Percentiles rank a stretch among this genome's conserved stretches.
These are phyloP conservation scores for Potorous gilbertii DNA, from an alignment of 2,797 vertebrate genomes.

Conservation along the genomic window DNA sequence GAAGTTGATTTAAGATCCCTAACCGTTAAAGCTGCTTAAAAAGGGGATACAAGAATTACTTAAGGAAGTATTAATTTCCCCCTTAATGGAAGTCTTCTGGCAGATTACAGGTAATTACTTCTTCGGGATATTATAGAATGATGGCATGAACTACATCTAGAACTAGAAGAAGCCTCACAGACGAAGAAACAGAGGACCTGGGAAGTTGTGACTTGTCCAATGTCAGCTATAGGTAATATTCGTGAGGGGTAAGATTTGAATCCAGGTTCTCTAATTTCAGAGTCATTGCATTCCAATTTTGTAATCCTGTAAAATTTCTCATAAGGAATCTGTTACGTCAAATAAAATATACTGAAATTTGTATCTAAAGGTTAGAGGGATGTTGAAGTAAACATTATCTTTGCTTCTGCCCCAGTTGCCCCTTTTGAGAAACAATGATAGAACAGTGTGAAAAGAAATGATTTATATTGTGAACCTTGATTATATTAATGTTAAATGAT, in stretches of 20 bases:
- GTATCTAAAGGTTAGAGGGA: neutral
- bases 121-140: neutral
- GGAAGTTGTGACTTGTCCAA: neutral
- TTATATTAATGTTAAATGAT: conserved; percentile 16
- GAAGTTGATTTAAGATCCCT: neutral
- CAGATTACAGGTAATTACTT: neutral
- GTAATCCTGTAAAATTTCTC: neutral
- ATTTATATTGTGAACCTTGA: conserved; percentile 5
- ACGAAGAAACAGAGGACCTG: neutral
- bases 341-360: neutral
- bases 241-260: neutral
- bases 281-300: neutral
- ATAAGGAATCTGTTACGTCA: neutral
- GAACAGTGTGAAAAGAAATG: neutral
- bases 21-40: neutral
- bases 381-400: neutral
- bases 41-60: neutral
- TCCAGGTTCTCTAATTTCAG: neutral
- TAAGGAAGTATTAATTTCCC: neutral
- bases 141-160: neutral
- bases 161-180: neutral
- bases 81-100: neutral
- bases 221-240: neutral
- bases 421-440: neutral
- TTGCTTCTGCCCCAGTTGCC: neutral